phyloP scores from a whole-genome alignment of 2,113 vertebrate species.

The Hemichromis elongatus region DNA sequence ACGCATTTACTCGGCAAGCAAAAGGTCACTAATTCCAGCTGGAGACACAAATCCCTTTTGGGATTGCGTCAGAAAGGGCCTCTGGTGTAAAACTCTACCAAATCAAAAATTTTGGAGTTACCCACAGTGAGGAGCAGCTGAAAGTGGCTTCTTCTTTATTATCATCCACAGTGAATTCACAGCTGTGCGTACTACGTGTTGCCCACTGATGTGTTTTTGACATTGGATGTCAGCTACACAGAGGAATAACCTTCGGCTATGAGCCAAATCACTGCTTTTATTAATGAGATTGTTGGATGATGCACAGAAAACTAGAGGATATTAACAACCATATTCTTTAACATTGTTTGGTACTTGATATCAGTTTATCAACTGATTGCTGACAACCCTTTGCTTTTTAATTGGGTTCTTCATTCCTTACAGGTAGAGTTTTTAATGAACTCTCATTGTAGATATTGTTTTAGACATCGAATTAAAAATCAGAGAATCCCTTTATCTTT shows the following conservation, averaged over 20 bases:
- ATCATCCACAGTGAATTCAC: neutral
- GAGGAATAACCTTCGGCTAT: neutral
- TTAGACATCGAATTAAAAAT: neutral
- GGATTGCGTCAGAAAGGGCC: neutral
- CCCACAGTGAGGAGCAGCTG: neutral
- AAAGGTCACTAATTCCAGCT: neutral
- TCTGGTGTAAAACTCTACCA: neutral
- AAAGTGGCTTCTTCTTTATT: neutral
- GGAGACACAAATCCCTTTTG: neutral
- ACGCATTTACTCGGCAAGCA: neutral
- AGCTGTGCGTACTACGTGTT: rapidly evolving
- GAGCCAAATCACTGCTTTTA: neutral
- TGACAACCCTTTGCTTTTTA: neutral
- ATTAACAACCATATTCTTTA: neutral
- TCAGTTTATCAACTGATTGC: neutral
- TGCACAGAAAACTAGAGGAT: neutral
- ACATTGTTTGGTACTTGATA: neutral
- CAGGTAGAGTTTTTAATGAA: neutral
- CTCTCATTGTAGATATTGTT: neutral
- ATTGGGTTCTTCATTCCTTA: neutral
- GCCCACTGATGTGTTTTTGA: neutral
- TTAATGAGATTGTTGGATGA: neutral
- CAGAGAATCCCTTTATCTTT: neutral
- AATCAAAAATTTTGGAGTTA: neutral
- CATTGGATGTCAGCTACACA: neutral